Percentiles rank a stretch among this genome's conserved stretches.
Evolutionary conservation across 2,797 vertebrate species (phyloP).

Genomic region (Salmo trutta): DNA sequence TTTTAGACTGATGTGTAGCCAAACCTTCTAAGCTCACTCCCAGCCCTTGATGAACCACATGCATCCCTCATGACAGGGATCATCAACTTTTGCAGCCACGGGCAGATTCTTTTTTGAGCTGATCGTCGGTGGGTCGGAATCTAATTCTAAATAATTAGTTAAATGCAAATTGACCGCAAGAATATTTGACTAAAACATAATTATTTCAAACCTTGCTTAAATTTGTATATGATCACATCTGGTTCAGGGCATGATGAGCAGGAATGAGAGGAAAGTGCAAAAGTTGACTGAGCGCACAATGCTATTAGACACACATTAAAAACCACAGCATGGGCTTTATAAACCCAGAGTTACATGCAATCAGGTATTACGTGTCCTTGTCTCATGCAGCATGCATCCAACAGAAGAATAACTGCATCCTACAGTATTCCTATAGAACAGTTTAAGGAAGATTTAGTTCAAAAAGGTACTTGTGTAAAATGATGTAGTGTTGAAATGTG

Average conservation of each 20-base stretch:
- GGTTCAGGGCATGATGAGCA: constrained; percentile 7
- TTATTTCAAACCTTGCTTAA: neutral
- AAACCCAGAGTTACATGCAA: constrained; percentile 69
- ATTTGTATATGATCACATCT: neutral
- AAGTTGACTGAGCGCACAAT: constrained; percentile 70
- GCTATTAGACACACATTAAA: constrained; percentile 26
- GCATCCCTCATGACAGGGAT: neutral
- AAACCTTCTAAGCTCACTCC: neutral
- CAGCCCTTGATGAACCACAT: neutral
- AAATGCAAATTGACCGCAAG: no score
- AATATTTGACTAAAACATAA: no score
- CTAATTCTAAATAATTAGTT: no score
- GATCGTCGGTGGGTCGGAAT: no score
- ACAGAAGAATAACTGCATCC: constrained; percentile 64
- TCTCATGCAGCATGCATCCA: constrained; percentile 78
- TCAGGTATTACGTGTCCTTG: constrained; percentile 70
- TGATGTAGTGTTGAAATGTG: constrained; percentile 19
- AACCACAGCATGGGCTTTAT: constrained; percentile 68
- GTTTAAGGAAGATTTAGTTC: constrained; percentile 33
- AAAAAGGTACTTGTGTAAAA: constrained; percentile 16
- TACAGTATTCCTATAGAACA: constrained; percentile 51
- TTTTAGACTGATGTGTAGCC: neutral
- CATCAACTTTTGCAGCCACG: neutral
- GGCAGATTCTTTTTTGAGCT: no score
- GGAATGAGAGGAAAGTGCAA: constrained; percentile 63